These are phyloP conservation scores for Pinna nobilis DNA, from an alignment of 1,140 invertebrate genomes.

Conservation along the genomic window DNA sequence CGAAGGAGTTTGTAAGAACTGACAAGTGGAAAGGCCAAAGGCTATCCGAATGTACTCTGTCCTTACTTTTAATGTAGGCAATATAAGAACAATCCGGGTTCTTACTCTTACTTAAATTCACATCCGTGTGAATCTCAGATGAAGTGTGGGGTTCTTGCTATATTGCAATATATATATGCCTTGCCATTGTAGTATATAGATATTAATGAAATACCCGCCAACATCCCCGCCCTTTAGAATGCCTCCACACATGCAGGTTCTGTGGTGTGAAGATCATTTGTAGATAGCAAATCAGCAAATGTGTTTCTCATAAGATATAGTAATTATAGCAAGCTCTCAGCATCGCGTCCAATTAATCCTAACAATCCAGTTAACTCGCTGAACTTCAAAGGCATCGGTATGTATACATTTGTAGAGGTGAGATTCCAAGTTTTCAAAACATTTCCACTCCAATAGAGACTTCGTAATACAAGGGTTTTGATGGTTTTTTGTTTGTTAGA, in stretches of 20 bases:
- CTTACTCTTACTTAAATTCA: too few relatives aligned
- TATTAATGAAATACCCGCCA: too few relatives aligned
- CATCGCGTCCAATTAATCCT: constrained; percentile 35
- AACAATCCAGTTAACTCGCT: background rate
- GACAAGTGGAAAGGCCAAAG: too few relatives aligned
- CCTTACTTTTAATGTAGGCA: too few relatives aligned
- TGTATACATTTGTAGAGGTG: constrained; percentile 40
- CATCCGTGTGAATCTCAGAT: too few relatives aligned
- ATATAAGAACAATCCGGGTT: too few relatives aligned
- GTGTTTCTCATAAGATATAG: constrained; percentile 27
- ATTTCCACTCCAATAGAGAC: constrained; percentile 31
- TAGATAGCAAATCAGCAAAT: constrained; percentile 11
- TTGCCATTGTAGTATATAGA: too few relatives aligned
- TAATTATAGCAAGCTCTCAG: constrained; percentile 27
- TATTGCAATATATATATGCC: too few relatives aligned
- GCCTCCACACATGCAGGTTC: background rate
- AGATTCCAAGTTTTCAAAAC: constrained; percentile 36
- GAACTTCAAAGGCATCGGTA: constrained; percentile 29
- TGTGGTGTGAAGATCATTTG: constrained; percentile 2
- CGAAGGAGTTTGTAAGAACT: too few relatives aligned
- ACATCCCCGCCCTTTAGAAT: background rate
- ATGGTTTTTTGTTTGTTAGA: constrained; percentile 17
- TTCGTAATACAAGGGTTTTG: constrained; percentile 23
- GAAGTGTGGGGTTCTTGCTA: too few relatives aligned
- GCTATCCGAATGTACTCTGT: too few relatives aligned